A percentile compares a stretch with the other conserved stretches of the same genome.
Conservation (phyloP, 2,888 invertebrate genomes). For the Eremobia ochroleuca region DNA sequence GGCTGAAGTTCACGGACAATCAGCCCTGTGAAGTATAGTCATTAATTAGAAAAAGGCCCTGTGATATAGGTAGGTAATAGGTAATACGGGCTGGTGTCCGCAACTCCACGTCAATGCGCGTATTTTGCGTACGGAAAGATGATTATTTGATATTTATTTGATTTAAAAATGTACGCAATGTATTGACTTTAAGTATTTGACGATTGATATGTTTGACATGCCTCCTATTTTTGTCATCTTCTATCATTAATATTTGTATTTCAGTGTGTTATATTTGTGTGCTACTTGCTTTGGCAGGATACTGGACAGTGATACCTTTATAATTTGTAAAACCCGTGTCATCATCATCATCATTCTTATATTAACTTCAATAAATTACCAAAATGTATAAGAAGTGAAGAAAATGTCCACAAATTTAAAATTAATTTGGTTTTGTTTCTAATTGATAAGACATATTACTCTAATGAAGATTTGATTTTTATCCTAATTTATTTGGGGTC, state of each 20-base stretch:
- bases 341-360: neutral
- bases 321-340: neutral
- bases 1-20: neutral
- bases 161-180: neutral
- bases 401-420: too few species aligned
- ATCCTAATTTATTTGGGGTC: neutral
- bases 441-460: too few species aligned
- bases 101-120: too few species aligned
- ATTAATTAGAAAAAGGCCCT: neutral
- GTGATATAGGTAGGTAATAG: too few species aligned
- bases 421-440: too few species aligned
- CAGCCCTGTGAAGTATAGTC: neutral
- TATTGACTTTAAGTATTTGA: neutral
- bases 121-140: too few species aligned
- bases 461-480: too few species aligned
- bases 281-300: too few species aligned
- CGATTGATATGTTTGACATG: neutral
- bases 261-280: neutral
- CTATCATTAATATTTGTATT: neutral
- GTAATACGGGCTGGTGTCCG: too few species aligned
- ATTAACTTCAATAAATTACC: too few species aligned
- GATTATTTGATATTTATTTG: neutral
- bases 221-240: neutral
- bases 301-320: neutral
- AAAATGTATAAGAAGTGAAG: too few species aligned